Conservation (phyloP, 2,888 invertebrate species). For the Diachrysia chrysitis region DNA sequence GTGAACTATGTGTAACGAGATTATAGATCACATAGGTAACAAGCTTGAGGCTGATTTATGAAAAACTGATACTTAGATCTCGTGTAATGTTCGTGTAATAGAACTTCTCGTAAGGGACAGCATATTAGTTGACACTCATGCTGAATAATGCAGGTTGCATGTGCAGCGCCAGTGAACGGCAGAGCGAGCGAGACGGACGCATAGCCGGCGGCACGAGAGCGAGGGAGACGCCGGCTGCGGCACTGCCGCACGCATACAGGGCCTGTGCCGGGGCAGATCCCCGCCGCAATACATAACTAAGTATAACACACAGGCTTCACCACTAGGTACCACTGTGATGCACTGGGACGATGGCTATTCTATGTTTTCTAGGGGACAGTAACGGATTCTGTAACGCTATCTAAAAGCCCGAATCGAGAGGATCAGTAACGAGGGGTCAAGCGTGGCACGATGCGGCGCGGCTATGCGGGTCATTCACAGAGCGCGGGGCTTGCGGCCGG, state of each 20-base stretch:
- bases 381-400: slow-evolving; percentile 26
- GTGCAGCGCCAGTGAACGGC: slow-evolving; percentile 74
- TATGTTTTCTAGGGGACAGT: slow-evolving; percentile 40
- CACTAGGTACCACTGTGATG: slow-evolving; percentile 56
- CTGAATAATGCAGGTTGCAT: slow-evolving; percentile 79
- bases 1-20: slow-evolving; percentile 25
- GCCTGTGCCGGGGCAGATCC: slow-evolving; percentile 44
- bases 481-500: slow-evolving; percentile 54
- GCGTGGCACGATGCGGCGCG: slow-evolving; percentile 51
- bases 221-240: slow-evolving; percentile 80
- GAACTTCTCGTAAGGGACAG: slow-evolving; percentile 48
- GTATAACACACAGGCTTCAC: slow-evolving; percentile 49
- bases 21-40: slow-evolving; percentile 33
- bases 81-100: slow-evolving; percentile 32
- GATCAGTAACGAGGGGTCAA: slow-evolving; percentile 46
- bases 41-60: slow-evolving; percentile 28
- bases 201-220: slow-evolving; percentile 61
- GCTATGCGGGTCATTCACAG: slow-evolving; percentile 46
- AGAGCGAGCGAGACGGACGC: slow-evolving; percentile 73
- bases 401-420: slow-evolving; percentile 47
- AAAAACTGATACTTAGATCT: slow-evolving; percentile 43
- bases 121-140: slow-evolving; percentile 67
- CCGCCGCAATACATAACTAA: slow-evolving; percentile 50
- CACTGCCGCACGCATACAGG: slow-evolving; percentile 62
- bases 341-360: slow-evolving; percentile 52